Evolutionary conservation across 2,113 vertebrate species (phyloP).

Genomic region (Tupaia tana): DNA sequence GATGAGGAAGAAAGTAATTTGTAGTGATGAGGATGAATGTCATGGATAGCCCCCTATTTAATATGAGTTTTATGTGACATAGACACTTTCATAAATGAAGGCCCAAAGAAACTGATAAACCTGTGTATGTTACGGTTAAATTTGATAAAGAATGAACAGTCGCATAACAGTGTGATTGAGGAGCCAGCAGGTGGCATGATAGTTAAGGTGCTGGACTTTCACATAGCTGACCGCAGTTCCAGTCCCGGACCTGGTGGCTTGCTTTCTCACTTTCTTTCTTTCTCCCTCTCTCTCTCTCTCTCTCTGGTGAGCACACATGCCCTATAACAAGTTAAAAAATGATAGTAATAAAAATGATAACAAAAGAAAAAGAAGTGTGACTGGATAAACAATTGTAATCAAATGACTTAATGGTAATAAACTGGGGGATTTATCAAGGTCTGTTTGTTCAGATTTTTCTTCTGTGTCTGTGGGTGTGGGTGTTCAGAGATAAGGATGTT

Average conservation of each 20-base stretch:
- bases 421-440: too few species aligned
- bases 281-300: too few species aligned
- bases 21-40: not conserved
- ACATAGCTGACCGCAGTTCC: too few species aligned
- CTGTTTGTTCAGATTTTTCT: not conserved
- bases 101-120: not conserved
- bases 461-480: not conserved
- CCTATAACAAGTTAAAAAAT: too few species aligned
- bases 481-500: not conserved
- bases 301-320: too few species aligned
- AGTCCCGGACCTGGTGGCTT: too few species aligned
- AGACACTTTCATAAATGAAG: not conserved
- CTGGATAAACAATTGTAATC: not conserved
- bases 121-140: not conserved
- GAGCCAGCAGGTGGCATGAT: too few species aligned
- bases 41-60: not conserved
- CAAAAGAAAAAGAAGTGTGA: not conserved
- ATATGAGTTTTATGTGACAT: not conserved
- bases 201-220: too few species aligned
- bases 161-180: too few species aligned
- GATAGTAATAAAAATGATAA: too few species aligned
- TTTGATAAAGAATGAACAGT: not conserved
- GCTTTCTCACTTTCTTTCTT: too few species aligned
- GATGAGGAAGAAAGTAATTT: slow-evolving; percentile 29
- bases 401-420: not conserved